These are phyloP conservation scores for Whitmania pigra DNA, from an alignment of 1,140 invertebrate genomes.

Conservation along the genomic window DNA sequence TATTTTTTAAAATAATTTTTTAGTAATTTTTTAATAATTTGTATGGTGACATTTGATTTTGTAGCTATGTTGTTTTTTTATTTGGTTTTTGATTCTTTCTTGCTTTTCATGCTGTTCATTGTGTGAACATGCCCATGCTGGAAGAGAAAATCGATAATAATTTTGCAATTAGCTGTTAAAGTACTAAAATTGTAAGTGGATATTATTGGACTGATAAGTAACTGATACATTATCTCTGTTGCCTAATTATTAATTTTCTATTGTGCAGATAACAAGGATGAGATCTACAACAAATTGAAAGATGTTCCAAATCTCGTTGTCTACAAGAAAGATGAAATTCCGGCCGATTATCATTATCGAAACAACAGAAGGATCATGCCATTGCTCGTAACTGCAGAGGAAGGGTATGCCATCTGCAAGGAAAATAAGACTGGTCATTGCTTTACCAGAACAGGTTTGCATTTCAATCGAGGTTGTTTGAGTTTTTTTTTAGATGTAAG, in stretches of 20 bases:
- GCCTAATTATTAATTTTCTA: conserved; percentile 24
- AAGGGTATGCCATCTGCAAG: conserved; percentile 15
- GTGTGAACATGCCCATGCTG: too few species aligned
- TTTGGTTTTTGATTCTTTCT: too few species aligned
- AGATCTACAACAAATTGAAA: conserved; percentile 46
- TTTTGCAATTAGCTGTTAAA: too few species aligned
- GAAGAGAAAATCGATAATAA: too few species aligned
- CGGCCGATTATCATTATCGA: conserved; percentile 49
- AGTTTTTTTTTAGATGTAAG: neutral
- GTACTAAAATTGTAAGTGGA: too few species aligned
- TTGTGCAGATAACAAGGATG: conserved; percentile 41
- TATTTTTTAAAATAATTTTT: too few species aligned
- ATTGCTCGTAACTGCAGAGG: conserved; percentile 15
- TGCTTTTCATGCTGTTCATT: too few species aligned
- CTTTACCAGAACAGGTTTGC: neutral
- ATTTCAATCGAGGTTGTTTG: neutral
- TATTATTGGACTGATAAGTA: too few species aligned
- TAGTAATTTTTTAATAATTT: too few species aligned
- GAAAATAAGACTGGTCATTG: neutral
- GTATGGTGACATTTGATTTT: too few species aligned
- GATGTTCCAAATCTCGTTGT: conserved; percentile 45
- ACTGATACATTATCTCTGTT: neutral
- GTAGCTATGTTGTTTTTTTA: too few species aligned
- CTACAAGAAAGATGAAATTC: conserved; percentile 49
- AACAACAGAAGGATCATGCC: conserved; percentile 46